Evolutionary conservation across 1,140 invertebrate species (phyloP).

Genomic region (Heliconius hewitsoni): DNA sequence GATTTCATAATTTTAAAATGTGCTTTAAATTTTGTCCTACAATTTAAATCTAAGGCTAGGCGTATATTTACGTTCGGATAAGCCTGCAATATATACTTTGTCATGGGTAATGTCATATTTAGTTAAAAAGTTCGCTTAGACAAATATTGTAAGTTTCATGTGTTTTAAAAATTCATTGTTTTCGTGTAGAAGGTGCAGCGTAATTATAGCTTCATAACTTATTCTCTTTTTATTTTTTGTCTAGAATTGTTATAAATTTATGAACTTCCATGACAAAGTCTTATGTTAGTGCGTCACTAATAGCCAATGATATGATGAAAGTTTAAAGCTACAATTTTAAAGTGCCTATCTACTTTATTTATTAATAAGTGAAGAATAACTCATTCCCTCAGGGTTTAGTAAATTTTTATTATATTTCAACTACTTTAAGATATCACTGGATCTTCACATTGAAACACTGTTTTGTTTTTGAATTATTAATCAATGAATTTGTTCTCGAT

Average conservation of each 20-base stretch:
- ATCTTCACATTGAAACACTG: slow-evolving; percentile 17
- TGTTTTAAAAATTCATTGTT: too few relatives aligned
- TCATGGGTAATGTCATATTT: neutral
- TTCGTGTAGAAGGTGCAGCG: too few relatives aligned
- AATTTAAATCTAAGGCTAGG: slow-evolving; percentile 22
- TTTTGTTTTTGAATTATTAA: neutral
- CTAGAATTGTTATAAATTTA: neutral
- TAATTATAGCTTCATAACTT: neutral
- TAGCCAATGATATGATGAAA: slow-evolving; percentile 55
- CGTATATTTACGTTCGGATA: slow-evolving; percentile 6
- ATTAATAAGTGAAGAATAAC: slow-evolving; percentile 37
- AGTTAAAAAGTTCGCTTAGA: too few relatives aligned
- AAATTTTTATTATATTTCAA: slow-evolving; percentile 18
- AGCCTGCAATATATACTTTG: neutral
- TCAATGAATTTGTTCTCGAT: slow-evolving; percentile 11
- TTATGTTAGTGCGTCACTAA: slow-evolving; percentile 17
- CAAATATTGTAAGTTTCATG: too few relatives aligned
- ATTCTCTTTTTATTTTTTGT: neutral
- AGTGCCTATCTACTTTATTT: slow-evolving; percentile 57
- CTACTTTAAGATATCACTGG: slow-evolving; percentile 34
- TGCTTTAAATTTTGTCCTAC: slow-evolving; percentile 20
- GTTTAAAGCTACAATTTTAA: slow-evolving; percentile 69
- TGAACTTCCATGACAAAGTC: slow-evolving; percentile 9
- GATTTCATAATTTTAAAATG: neutral
- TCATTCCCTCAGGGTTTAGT: slow-evolving; percentile 14